Evolutionary conservation across 2,888 invertebrate genomes (phyloP).

Genomic region (Argyresthia albistria): DNA sequence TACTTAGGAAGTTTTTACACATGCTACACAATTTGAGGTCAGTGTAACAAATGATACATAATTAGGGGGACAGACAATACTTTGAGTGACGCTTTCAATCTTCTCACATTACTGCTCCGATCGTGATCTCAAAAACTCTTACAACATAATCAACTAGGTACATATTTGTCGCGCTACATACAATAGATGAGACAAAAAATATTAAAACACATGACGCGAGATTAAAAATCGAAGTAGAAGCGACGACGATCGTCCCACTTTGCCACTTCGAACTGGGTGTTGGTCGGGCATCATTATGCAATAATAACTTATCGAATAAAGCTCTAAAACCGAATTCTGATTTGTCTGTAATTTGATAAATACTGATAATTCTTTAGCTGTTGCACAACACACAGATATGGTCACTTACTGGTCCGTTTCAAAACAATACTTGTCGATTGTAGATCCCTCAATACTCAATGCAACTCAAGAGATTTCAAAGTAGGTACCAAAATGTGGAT

Average conservation of each 20-base stretch:
- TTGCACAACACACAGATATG: conserved; percentile 17
- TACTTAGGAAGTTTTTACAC: no score
- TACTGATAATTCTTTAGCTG: conserved; percentile 17
- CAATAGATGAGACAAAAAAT: background rate
- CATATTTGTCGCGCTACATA: background rate
- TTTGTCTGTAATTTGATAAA: conserved; percentile 24
- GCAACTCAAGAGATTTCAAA: background rate
- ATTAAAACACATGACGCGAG: background rate
- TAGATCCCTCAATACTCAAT: background rate
- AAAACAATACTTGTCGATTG: conserved; percentile 19
- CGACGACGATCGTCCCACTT: conserved; percentile 26
- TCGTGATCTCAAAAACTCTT: background rate
- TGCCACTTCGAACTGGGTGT: conserved; percentile 10
- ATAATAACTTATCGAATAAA: conserved; percentile 23
- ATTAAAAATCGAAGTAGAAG: background rate
- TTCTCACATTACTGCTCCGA: background rate
- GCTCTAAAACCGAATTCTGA: conserved; percentile 19
- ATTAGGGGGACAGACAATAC: background rate
- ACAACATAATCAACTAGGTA: background rate
- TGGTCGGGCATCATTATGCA: conserved; percentile 21
- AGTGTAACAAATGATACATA: no score
- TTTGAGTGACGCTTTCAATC: no score
- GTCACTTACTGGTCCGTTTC: conserved; percentile 15
- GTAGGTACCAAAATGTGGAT: background rate
- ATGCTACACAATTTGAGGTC: no score